Base-by-base conservation (phyloP, 2,888 invertebrate species). In the Ectemnius lituratus region DNA sequence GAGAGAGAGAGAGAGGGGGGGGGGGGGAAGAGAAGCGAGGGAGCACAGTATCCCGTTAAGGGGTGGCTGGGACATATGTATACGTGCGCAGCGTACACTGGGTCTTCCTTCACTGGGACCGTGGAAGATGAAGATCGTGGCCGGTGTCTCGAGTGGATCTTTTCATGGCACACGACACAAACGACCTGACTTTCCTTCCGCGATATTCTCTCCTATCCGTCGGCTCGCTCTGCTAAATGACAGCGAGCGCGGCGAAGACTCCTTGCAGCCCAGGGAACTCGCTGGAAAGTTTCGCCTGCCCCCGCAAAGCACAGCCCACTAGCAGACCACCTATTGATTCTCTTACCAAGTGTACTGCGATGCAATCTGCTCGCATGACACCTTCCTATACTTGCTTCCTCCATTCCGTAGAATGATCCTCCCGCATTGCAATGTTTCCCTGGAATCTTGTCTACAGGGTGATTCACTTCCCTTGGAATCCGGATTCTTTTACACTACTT, bases 121-220 rank as follows among this genome's bases (percentile, higher is more conserved):
- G 16, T n/a, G n/a, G 70, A 28, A 70, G 56, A 74, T 66, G 73
- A 81, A 75, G 79, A 86, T 83, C 83, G 84, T 81, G 84, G 84
- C 84, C 80, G 70, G 80, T 80, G 84, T 87, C 85, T 86, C 85
- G 80, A 87, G 84, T 84, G 81, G 81, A 70, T 78, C 73, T 75
- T 71, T 67, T 73, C 59, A 67, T 8, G 73, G 57, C 20, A 16
- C 18, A 67, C 37, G 37, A 37, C 37, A 11, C 66, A 47, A 68
- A 58, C 60, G 61, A 45, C 28, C n/a, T 52, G 52, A 16, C 4
- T 52, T 16, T 52, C 52, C 16, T 52, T 16, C n/a, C 16, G 52
- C n/a, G 52, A 52, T 14, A 52, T 14, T 14, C 52, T 52, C 1
- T 52, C 16, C 52, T 14, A 52, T 6, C 52, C 52, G 52, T 2